A percentile compares a stretch with the other conserved stretches of the same genome.
Conservation (phyloP, 2,797 vertebrate genomes). For the Dicrostonyx torquatus region DNA sequence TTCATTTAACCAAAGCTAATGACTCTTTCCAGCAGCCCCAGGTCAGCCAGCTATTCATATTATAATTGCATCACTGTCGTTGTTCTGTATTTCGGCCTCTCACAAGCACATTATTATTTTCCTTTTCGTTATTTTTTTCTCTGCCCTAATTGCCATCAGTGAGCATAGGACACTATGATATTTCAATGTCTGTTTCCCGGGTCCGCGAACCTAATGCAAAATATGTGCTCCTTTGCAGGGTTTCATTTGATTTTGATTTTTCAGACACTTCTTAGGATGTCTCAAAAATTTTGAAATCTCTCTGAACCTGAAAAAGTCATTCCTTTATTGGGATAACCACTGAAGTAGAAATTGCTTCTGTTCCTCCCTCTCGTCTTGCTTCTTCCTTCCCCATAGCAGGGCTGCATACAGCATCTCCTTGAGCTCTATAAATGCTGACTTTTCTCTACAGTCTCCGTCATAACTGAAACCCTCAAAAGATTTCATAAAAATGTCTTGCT, state of each 20-base stretch:
- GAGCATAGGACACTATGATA: not conserved
- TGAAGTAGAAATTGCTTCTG: not conserved
- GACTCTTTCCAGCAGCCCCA: slow-evolving; percentile 28
- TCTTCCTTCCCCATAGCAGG: not conserved
- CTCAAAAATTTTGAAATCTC: slow-evolving; percentile 12
- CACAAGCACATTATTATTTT: not conserved
- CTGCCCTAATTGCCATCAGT: not conserved
- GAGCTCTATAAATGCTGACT: not conserved
- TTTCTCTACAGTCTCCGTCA: not conserved
- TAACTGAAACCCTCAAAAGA: not conserved
- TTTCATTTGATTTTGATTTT: slow-evolving; percentile 44
- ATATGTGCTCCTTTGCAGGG: not conserved
- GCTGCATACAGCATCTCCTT: not conserved
- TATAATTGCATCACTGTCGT: not conserved
- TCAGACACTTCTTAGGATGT: slow-evolving; percentile 43
- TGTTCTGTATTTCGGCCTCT: slow-evolving; percentile 2
- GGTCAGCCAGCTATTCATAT: not conserved
- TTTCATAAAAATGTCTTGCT: slow-evolving; percentile 1
- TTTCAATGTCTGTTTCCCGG: slow-evolving; percentile 59
- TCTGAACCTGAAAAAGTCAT: slow-evolving; percentile 45
- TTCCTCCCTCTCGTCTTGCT: too few relatives aligned
- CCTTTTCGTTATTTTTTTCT: slow-evolving; percentile 34
- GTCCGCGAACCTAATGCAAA: not conserved
- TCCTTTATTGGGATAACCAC: slow-evolving; percentile 23
- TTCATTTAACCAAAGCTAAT: slow-evolving; percentile 57